Percentiles rank a stretch among this genome's conserved stretches.
phyloP scores from a whole-genome alignment of 2,888 invertebrate genomes.

The Leptogaster cylindrica region DNA sequence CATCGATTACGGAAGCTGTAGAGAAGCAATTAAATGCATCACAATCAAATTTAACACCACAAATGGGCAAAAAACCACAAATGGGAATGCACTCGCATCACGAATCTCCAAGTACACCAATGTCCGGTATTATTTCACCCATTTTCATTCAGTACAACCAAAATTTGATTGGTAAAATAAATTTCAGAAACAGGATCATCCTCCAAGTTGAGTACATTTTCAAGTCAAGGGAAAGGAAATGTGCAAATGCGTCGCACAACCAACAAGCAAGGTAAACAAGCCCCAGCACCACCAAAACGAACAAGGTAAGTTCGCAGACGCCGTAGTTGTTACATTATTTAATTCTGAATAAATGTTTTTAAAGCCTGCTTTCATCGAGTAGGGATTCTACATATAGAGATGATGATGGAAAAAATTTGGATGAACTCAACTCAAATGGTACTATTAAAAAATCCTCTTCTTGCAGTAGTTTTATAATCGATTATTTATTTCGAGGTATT shows the following conservation, averaged over 20 bases:
- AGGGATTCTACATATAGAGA: constrained; percentile 63
- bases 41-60: constrained; percentile 63
- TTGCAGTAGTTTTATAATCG: constrained; percentile 64
- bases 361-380: constrained; percentile 60
- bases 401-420: constrained; percentile 59
- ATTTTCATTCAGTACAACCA: too few relatives aligned
- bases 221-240: constrained; percentile 67
- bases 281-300: constrained; percentile 93
- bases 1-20: constrained; percentile 75
- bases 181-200: constrained; percentile 62
- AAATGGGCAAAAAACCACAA: constrained; percentile 61
- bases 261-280: constrained; percentile 89
- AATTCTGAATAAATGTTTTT: constrained; percentile 7
- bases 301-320: constrained; percentile 72
- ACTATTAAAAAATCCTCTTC: constrained; percentile 63
- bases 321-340: neutral
- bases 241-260: constrained; percentile 87
- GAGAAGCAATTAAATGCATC: constrained; percentile 88
- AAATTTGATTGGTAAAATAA: too few relatives aligned
- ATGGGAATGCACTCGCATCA: constrained; percentile 53
- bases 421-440: constrained; percentile 62
- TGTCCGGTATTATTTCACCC: constrained; percentile 56
- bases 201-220: constrained; percentile 70
- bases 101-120: constrained; percentile 59
- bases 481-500: constrained; percentile 64